Base-by-base conservation (phyloP, 2,113 vertebrate species). In the Pseudopipra pipra region DNA sequence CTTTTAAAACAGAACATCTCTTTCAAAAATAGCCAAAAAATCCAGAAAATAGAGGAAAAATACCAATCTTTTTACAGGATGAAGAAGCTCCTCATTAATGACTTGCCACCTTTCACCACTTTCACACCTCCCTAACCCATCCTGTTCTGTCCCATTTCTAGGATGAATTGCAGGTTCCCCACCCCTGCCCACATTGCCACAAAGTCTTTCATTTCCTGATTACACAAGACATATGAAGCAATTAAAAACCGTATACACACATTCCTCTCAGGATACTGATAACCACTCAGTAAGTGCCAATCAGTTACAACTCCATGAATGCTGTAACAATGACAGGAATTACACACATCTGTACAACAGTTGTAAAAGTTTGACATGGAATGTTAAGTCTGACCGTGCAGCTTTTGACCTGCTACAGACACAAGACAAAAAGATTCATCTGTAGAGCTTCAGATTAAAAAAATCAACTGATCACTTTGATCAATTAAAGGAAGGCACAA, bases 211-310 rank as follows among this genome's bases (percentile, higher is more conserved):
- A 76, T 77, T 95, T 97, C 93, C 93, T 84, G 85, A 81, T 97
- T 97, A 83, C 83, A 93, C 73, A 93, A 96, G 93, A 71, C 63
- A 35, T 6, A 77, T 88, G 90, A 93, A 93, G 92, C 85, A 96
- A 96, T 74, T 67, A 77, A 90, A 88, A 93, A 91, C 52, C 54
- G 55, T 30, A 85, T 16, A n/a, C 24, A 71, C 49, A 67, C 65
- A 83, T 90, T 93, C 65, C 59, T 88, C 47, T 55, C 79, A 52
- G 59, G 49, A 52, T 23, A 74, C 78, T 74, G 87, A 86, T 41
- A 93, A 79, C 46, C 35, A 63, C 52, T 63, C 30, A 30, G 28
- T 22, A 73, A 85, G 46, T 74, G 63, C 43, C 77, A 52, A 61
- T 51, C 54, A 73, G 58, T 73, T 79, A 76, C 71, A 71, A 22